Evolutionary conservation across 2,113 vertebrate genomes (phyloP).

Genomic region (Istiophorus platypterus): DNA sequence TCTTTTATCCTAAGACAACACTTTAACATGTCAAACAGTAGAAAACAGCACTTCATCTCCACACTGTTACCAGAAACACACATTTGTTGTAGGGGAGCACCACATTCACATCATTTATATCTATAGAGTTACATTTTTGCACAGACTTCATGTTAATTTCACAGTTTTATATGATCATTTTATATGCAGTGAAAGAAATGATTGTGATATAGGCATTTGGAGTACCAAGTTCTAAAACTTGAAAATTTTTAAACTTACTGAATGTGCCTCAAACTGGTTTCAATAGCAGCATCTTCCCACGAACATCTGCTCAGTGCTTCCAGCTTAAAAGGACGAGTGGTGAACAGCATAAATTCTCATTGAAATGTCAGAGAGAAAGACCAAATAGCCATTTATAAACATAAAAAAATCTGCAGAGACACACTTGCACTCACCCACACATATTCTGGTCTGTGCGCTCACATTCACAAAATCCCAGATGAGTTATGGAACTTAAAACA

Average conservation of each 20-base stretch:
- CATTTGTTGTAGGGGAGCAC: not conserved
- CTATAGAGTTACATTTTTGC: not conserved
- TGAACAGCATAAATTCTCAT: slow-evolving; percentile 18
- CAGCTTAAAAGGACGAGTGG: slow-evolving; percentile 17
- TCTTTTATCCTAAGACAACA: not conserved
- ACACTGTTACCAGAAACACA: not conserved
- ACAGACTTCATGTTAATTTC: slow-evolving; percentile 10
- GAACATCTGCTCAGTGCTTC: slow-evolving; percentile 58
- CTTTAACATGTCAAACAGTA: not conserved
- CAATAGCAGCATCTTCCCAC: slow-evolving; percentile 40
- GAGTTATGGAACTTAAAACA: slow-evolving; percentile 73
- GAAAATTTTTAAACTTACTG: not conserved
- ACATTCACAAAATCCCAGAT: slow-evolving; percentile 60
- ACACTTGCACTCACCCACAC: slow-evolving; percentile 22
- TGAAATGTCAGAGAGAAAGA: slow-evolving; percentile 24
- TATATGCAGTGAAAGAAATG: slow-evolving; percentile 2
- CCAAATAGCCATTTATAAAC: slow-evolving; percentile 25
- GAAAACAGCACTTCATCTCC: not conserved
- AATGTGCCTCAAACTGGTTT: slow-evolving; percentile 7
- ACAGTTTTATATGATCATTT: not conserved
- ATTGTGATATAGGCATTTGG: slow-evolving; percentile 1
- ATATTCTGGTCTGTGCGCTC: slow-evolving; percentile 32
- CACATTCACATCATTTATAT: not conserved
- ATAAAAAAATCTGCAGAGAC: slow-evolving; percentile 11
- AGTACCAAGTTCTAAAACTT: not conserved